phyloP scores from a whole-genome alignment of 2,797 vertebrate species.

The Mormyrus hasselquistii region DNA sequence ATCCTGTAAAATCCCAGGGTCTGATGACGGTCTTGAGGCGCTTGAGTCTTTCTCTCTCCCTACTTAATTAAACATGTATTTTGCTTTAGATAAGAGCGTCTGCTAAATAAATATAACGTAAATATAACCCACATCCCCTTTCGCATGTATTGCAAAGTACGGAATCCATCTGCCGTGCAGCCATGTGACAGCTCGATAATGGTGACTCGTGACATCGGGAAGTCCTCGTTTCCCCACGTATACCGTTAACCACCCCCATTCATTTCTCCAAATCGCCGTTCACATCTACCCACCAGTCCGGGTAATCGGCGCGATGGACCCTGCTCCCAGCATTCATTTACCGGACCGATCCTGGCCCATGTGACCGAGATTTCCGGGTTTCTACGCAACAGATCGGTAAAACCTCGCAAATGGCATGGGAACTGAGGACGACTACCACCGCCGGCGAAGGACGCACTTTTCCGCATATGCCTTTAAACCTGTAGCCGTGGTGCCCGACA shows the following conservation, averaged over 20 bases:
- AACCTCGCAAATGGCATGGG: not conserved
- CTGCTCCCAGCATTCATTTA: not conserved
- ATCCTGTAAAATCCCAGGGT: not conserved
- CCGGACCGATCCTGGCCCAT: not conserved
- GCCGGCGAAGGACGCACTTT: not conserved
- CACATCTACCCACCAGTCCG: not conserved
- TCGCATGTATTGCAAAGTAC: not conserved
- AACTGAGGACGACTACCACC: not conserved
- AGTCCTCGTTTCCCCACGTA: not conserved
- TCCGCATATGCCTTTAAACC: not conserved
- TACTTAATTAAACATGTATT: not conserved
- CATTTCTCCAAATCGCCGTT: not conserved
- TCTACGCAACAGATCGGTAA: not conserved
- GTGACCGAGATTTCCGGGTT: not conserved
- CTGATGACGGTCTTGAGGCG: not conserved
- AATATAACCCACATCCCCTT: not conserved
- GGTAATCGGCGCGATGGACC: not conserved
- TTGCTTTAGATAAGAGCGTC: not conserved
- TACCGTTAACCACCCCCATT: not conserved
- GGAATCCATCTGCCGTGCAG: not conserved
- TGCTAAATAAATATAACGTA: not conserved
- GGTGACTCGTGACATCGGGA: not conserved
- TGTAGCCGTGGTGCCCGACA: not conserved
- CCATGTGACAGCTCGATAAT: not conserved
- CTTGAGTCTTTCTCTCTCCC: not conserved